Evolutionary conservation across 1,140 invertebrate genomes (phyloP).

Genomic region (Colletes latitarsis): DNA sequence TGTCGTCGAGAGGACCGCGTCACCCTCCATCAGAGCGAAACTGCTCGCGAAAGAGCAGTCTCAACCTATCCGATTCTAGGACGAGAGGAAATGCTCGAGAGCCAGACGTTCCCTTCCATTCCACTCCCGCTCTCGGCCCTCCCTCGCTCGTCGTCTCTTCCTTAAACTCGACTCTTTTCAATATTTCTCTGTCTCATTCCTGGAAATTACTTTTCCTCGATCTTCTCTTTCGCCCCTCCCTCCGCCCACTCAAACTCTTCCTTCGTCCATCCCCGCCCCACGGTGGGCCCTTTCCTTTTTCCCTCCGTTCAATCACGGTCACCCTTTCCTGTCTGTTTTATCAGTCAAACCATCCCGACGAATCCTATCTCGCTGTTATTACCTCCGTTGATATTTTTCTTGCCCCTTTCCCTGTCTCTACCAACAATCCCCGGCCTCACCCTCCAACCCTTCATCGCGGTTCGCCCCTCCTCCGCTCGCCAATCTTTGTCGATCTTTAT

Average conservation of each 20-base stretch:
- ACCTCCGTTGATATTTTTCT: neutral
- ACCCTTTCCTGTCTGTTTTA: neutral
- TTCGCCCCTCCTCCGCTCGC: neutral
- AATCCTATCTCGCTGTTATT: neutral
- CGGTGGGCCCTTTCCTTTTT: neutral
- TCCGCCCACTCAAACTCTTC: neutral
- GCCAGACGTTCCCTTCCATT: slow-evolving; percentile 26
- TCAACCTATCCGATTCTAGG: slow-evolving; percentile 31
- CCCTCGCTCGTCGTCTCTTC: neutral
- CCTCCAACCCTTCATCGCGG: too few relatives aligned
- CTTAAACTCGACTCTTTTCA: slow-evolving; percentile 5
- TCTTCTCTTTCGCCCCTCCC: too few relatives aligned
- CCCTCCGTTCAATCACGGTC: slow-evolving; percentile 5
- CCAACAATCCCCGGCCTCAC: neutral
- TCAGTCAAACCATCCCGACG: slow-evolving; percentile 12
- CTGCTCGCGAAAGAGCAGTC: slow-evolving; percentile 37
- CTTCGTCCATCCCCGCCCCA: too few relatives aligned
- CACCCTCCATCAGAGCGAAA: slow-evolving; percentile 37
- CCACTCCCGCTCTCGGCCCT: neutral
- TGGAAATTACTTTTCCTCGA: neutral
- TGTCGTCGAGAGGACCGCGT: slow-evolving; percentile 17
- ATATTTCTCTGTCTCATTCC: slow-evolving; percentile 2
- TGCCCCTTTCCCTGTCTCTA: too few relatives aligned
- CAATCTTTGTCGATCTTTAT: neutral
- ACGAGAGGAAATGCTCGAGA: slow-evolving; percentile 31